Percentiles rank a stretch among this genome's conserved stretches.
These are phyloP conservation scores for Rhipidura dahli DNA, from an alignment of 2,113 vertebrate genomes.

Conservation along the genomic window DNA sequence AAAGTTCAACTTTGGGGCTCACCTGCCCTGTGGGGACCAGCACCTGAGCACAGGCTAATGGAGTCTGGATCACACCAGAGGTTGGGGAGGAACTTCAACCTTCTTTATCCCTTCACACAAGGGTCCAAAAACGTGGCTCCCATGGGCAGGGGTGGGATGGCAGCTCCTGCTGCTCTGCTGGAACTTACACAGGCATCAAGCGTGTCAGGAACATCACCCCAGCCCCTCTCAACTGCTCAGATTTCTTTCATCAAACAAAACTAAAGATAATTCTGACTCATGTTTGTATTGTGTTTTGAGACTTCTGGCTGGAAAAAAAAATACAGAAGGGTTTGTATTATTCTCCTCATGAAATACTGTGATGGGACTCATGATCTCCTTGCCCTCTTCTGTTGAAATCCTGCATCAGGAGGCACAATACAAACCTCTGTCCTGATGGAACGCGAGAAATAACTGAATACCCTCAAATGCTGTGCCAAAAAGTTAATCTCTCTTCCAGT, in stretches of 20 bases:
- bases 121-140: neutral
- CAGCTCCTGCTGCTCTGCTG: neutral
- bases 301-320: neutral
- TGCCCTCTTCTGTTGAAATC: slow-evolving; percentile 26
- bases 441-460: neutral
- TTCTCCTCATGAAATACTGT: neutral
- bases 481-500: neutral
- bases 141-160: rapidly evolving
- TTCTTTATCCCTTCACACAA: neutral
- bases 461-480: neutral
- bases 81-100: neutral
- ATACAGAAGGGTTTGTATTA: neutral
- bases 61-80: neutral
- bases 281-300: neutral
- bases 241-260: neutral
- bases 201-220: neutral
- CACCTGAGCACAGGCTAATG: neutral
- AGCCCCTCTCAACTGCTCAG: neutral
- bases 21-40: neutral
- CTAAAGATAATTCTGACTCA: neutral
- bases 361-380: neutral
- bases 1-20: neutral
- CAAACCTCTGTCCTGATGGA: neutral
- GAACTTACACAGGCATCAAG: neutral
- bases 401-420: neutral